Evolutionary conservation across 1,140 invertebrate species (phyloP).

Genomic region (Drosophila bipectinata): DNA sequence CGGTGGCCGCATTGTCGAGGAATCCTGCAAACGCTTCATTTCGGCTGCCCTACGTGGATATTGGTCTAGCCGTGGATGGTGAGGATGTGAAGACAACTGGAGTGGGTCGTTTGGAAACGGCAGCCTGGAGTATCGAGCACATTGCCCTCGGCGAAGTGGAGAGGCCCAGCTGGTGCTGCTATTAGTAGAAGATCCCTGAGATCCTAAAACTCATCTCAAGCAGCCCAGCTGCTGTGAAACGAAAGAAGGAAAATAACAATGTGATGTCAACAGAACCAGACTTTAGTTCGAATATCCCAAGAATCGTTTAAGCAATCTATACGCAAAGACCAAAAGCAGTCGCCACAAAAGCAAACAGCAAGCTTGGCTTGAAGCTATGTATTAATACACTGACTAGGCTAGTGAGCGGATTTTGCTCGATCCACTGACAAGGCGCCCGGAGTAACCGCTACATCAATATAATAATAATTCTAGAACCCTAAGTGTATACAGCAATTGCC

Average conservation of each 20-base stretch:
- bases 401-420: conserved; percentile 13
- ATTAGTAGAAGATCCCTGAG: conserved; percentile 32
- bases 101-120: conserved; percentile 85
- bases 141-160: conserved; percentile 87
- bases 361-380: conserved; percentile 57
- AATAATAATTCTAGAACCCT: conserved; percentile 28
- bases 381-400: conserved; percentile 39
- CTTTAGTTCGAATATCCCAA: conserved; percentile 66
- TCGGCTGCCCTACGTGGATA: conserved; percentile 71
- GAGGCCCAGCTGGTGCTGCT: conserved; percentile 86
- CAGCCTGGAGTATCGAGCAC: conserved; percentile 85
- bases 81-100: conserved; percentile 85
- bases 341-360: conserved; percentile 34
- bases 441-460: conserved; percentile 30
- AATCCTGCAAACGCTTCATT: conserved; percentile 55
- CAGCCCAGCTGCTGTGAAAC: conserved; percentile 23
- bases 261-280: conserved; percentile 73
- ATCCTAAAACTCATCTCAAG: conserved; percentile 20
- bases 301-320: conserved; percentile 53
- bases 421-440: conserved; percentile 28
- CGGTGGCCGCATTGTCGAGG: conserved; percentile 47
- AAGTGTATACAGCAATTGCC: conserved; percentile 37
- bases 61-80: conserved; percentile 81
- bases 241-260: conserved; percentile 35
- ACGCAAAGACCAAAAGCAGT: conserved; percentile 37